Evolutionary conservation across 2,888 invertebrate genomes (phyloP).

Genomic region (Copidosoma aretas): DNA sequence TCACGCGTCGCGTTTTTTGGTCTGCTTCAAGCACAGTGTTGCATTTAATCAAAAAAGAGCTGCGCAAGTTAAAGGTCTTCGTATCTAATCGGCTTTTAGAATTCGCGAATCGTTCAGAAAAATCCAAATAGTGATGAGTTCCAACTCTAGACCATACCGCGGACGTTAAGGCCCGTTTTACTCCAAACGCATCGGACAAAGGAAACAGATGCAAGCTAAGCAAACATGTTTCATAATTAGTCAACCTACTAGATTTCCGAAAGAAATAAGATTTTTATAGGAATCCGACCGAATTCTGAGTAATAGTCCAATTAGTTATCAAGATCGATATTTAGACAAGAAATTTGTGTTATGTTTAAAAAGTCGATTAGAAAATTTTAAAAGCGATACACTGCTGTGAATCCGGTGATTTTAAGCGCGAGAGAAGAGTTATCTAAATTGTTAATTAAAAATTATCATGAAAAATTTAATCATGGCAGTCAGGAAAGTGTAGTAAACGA

Average conservation of each 20-base stretch:
- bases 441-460: too few species aligned
- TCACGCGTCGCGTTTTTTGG: slow-evolving; percentile 14
- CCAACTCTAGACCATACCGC: slow-evolving; percentile 19
- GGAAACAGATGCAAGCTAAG: neutral
- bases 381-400: neutral
- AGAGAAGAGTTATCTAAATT: too few species aligned
- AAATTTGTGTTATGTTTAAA: neutral
- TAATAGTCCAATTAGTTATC: neutral
- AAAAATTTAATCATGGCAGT: too few species aligned
- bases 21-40: slow-evolving; percentile 16
- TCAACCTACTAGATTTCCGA: neutral
- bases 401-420: neutral
- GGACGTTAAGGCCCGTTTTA: slow-evolving; percentile 2
- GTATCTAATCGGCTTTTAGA: slow-evolving; percentile 13
- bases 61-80: slow-evolving; percentile 11
- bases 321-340: slow-evolving; percentile 5
- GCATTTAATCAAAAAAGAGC: slow-evolving; percentile 22
- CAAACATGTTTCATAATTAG: neutral
- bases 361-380: neutral
- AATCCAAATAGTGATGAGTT: slow-evolving; percentile 19
- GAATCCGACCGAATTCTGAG: too few species aligned
- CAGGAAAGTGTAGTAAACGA: too few species aligned
- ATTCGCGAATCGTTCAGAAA: slow-evolving; percentile 9
- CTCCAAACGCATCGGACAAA: neutral
- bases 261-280: neutral